Conservation (phyloP, 2,797 vertebrate genomes). For the Macropus fuliginosus region DNA sequence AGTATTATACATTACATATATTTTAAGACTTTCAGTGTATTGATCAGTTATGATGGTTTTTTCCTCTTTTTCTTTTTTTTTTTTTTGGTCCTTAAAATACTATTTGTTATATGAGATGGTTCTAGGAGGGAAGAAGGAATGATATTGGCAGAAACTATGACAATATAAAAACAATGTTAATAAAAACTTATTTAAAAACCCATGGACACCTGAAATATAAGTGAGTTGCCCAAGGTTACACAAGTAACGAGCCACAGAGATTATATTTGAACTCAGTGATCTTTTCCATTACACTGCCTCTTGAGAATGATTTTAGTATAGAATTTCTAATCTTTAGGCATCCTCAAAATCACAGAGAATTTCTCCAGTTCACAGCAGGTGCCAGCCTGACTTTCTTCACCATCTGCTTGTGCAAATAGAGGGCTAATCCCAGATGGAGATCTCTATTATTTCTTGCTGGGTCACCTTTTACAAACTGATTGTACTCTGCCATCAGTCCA, state of each 20-base stretch:
- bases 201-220: not conserved
- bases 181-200: not conserved
- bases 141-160: not conserved
- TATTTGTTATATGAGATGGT: not conserved
- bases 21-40: not conserved
- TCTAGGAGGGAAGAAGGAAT: not conserved
- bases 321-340: not conserved
- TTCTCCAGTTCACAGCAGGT: not conserved
- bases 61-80: not conserved
- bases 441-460: not conserved
- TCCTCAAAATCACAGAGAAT: not conserved
- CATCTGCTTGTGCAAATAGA: not conserved
- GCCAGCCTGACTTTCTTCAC: not conserved
- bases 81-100: not conserved
- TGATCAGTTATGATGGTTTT: not conserved
- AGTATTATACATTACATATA: not conserved
- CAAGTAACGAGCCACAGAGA: not conserved
- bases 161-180: not conserved
- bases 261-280: not conserved
- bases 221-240: not conserved
- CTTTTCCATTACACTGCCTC: not conserved
- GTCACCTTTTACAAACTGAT: not conserved
- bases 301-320: not conserved
- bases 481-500: not conserved
- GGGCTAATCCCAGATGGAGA: not conserved